Evolutionary conservation across 2,113 vertebrate species (phyloP), one percentile per base, ranked within the genome.

Genomic region (Theristicus caerulescens): DNA sequence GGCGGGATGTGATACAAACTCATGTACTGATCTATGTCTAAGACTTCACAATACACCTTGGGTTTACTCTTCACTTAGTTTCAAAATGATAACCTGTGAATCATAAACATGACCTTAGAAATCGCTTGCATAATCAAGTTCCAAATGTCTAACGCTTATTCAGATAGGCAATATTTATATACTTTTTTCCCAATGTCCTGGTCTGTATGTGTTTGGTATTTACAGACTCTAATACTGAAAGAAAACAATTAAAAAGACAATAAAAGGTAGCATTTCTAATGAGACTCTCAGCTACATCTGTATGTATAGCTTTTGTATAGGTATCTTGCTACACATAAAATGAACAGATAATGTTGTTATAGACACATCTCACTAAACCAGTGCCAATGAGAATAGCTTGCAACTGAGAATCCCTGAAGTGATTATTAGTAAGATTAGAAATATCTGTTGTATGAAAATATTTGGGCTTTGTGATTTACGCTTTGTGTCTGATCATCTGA

Each of bases 351-450:
- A 72, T 36, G 34, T 54, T 74, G 15, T 85, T 91, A 67, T 34
- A 66, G 78, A 42, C 15, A 46, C 10, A 66, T 38, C 58, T 92
- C 38, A 22, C 69, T 85, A 65, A 86, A 54, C 47, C 32, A 49
- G n/a, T 71, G 76, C 21, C 90, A 69, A 10, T 69, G 82, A 71
- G 64, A 90, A 77, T 55, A 84, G 54, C 47, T 51, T 82, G 76
- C 82, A 67, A 77, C 44, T 93, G 59, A 90, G 96, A 77, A 77
- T 83, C 82, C 34, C 64, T 93, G 2, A 83, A 96, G 71, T 82
- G 74, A 79, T 97, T 91, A 90, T 27, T 96, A 93, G 91, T 94
- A 97, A 96, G 91, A 87, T 71, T 81, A 93, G 83, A 96, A 94
- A 67, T 91, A 76, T 64, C 58, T 83, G 11, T 72, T 29, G 17